Base-by-base conservation (phyloP, 1,140 invertebrate genomes). In the Teleogryllus occipitalis region DNA sequence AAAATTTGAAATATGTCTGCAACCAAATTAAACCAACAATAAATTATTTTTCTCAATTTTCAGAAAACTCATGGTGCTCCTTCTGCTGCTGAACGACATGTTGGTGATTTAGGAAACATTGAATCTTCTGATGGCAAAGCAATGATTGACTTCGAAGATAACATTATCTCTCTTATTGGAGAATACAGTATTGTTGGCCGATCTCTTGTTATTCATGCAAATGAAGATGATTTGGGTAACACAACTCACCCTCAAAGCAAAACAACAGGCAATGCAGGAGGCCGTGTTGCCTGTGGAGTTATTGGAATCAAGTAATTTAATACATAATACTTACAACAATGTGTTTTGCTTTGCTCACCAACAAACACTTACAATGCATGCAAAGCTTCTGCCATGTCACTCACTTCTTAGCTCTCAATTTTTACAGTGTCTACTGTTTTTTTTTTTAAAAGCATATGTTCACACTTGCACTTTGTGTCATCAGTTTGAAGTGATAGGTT, bases 261-360 rank as follows among this genome's bases (percentile, higher is more conserved):
- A 18, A 65, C 10, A 18, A 65, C 54, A 18, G 54, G 54, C 10
- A 65, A 65, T 65, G 54, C 54, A 10, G 54, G 54, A 65, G 54
- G 54, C 10, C 54, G 54, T 65, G 10, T 65, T 65, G 54, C 54
- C 10, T 65, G 54, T 65, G 54, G 54, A 65, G 54, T 65, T 65
- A 65, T 65, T 65, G 54, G 54, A 65, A 65, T 65, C 54, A 65
- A 65, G 54, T 65, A 65, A 65, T 65, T 65, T 65, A 14, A 65
- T 65, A 14, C 18, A 65, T 10, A 18, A 14, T 65, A 14, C 7
- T 65, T 65, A 18, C 54, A 65, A 10, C 54, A 65, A 14, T 65
- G 54, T 65, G 54, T 39, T 65, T 65, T 65, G 54, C 54, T 65
- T 65, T 18, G 54, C 18, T 18, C 54, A 65, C 18, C 54, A 65